These are phyloP conservation scores for Aphaenogaster rudis DNA, from an alignment of 1,140 invertebrate genomes.

Conservation along the genomic window DNA sequence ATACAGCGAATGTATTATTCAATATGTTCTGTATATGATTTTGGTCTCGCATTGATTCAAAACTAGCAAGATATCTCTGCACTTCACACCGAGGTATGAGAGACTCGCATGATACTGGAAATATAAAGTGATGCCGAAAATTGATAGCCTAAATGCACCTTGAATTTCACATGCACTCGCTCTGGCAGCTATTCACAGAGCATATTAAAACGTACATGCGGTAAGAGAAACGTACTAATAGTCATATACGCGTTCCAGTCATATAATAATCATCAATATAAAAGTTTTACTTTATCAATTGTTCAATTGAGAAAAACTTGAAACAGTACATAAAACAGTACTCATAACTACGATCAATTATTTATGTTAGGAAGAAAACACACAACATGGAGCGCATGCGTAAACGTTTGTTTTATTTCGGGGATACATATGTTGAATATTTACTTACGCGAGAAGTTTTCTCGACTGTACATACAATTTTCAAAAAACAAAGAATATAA, in stretches of 20 bases:
- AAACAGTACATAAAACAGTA: background rate
- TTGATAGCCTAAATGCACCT: conserved; percentile 51
- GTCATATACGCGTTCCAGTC: background rate
- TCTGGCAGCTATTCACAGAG: conserved; percentile 19
- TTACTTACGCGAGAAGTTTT: background rate
- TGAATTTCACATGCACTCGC: conserved; percentile 4
- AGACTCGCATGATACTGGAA: conserved; percentile 41
- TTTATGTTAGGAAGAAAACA: background rate
- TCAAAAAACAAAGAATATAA: conserved; percentile 4
- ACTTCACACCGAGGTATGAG: background rate
- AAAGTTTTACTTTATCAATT: background rate
- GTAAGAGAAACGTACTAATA: conserved; percentile 23
- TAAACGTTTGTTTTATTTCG: background rate
- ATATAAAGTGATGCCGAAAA: conserved; percentile 28
- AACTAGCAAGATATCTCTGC: conserved; percentile 30
- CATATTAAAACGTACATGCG: conserved; percentile 12
- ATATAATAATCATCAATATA: background rate
- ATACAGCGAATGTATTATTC: conserved; percentile 33
- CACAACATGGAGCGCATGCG: too few species aligned
- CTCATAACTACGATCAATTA: background rate
- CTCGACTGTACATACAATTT: background rate
- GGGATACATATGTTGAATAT: background rate
- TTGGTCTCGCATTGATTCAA: conserved; percentile 7
- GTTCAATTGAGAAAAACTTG: background rate
- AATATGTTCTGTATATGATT: background rate